Percentiles rank a stretch among this genome's conserved stretches.
Evolutionary conservation across 1,140 invertebrate genomes (phyloP).

Genomic region (Cotesia glomerata): DNA sequence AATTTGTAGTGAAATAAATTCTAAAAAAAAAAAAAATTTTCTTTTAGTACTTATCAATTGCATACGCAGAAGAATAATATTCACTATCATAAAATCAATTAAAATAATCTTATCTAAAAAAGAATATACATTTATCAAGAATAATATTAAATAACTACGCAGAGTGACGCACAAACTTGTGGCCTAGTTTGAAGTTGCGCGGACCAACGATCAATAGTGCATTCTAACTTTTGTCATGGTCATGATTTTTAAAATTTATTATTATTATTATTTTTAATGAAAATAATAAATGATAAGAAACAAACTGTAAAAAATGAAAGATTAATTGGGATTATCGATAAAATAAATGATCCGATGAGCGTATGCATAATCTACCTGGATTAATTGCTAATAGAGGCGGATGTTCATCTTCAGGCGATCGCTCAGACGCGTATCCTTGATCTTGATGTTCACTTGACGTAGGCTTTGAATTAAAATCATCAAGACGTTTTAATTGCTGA

Average conservation of each 20-base stretch:
- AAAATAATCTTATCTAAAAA: too few relatives aligned
- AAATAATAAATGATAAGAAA: slow-evolving; percentile 8
- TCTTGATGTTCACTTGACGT: slow-evolving; percentile 67
- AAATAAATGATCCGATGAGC: too few relatives aligned
- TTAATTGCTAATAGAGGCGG: slow-evolving; percentile 68
- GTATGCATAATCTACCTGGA: slow-evolving; percentile 41
- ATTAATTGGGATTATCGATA: too few relatives aligned
- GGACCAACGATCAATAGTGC: slow-evolving; percentile 53
- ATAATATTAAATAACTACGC: slow-evolving; percentile 24
- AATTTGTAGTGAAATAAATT: too few relatives aligned
- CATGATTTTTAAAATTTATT: not conserved
- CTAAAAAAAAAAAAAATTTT: too few relatives aligned
- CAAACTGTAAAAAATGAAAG: not conserved
- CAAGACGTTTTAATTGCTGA: slow-evolving; percentile 27
- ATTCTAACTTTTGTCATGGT: slow-evolving; percentile 49
- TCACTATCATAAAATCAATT: too few relatives aligned
- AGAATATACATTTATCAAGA: too few relatives aligned
- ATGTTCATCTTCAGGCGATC: slow-evolving; percentile 79
- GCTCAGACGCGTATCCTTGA: slow-evolving; percentile 78
- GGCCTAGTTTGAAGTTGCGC: slow-evolving; percentile 40
- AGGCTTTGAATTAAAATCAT: slow-evolving; percentile 52
- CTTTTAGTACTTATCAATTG: too few relatives aligned
- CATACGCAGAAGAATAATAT: too few relatives aligned
- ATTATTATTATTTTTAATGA: not conserved
- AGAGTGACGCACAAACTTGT: slow-evolving; percentile 32